phyloP scores from a whole-genome alignment of 2,888 invertebrate genomes.

The Hartigia nigra region DNA sequence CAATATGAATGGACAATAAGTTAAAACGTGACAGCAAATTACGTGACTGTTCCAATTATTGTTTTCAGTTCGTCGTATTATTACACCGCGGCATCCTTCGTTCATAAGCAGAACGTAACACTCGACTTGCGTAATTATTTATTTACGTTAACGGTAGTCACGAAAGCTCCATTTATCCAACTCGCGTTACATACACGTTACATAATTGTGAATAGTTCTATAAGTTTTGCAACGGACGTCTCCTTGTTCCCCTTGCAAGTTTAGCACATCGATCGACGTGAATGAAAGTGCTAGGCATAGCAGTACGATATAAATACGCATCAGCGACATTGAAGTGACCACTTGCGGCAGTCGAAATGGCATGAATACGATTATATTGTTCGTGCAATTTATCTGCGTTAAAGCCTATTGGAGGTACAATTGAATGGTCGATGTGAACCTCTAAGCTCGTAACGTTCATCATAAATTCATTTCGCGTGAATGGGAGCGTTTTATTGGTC shows the following conservation, averaged over 20 bases:
- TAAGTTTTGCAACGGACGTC: not conserved
- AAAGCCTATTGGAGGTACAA: conserved; percentile 47
- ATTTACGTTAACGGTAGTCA: not conserved
- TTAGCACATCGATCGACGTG: not conserved
- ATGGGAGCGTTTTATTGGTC: conserved; percentile 7
- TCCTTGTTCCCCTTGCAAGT: not conserved
- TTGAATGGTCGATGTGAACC: conserved; percentile 32
- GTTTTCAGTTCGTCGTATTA: not conserved
- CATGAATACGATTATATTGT: conserved; percentile 1
- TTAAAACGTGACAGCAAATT: not conserved
- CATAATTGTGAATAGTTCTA: not conserved
- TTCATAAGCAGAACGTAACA: not conserved
- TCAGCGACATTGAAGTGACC: not conserved
- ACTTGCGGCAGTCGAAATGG: conserved; percentile 6
- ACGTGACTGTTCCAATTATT: not conserved
- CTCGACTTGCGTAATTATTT: not conserved
- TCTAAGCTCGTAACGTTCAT: conserved; percentile 32
- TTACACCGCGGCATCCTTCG: not conserved
- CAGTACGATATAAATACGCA: not conserved
- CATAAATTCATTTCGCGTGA: conserved; percentile 53
- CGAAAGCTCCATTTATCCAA: not conserved
- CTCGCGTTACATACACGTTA: not conserved
- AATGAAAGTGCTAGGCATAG: not conserved
- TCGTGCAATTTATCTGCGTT: conserved; percentile 50
- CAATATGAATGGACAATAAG: not conserved